Percentiles rank a stretch among this genome's conserved stretches.
These are phyloP conservation scores for Polymixis lichenea DNA, from an alignment of 2,888 invertebrate species.

Conservation along the genomic window DNA sequence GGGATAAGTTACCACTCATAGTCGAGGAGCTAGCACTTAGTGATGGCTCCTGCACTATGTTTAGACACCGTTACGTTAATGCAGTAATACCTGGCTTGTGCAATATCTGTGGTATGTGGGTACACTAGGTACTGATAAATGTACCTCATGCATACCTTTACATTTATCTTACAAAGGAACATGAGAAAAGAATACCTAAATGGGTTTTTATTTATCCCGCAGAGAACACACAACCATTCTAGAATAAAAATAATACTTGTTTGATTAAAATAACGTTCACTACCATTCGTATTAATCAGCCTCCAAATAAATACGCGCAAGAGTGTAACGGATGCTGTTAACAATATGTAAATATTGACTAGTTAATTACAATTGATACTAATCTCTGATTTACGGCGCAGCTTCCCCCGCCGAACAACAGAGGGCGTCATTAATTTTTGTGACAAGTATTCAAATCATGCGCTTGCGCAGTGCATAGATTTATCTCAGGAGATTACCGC, in stretches of 20 bases:
- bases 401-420: constrained; percentile 46
- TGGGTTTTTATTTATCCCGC: background rate
- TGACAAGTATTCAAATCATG: constrained; percentile 69
- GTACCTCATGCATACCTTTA: no score
- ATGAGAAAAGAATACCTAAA: background rate
- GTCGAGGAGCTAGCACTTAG: constrained; percentile 29
- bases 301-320: constrained; percentile 15
- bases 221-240: background rate
- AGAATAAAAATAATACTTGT: background rate
- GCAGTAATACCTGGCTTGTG: constrained; percentile 29
- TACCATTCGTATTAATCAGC: constrained; percentile 16
- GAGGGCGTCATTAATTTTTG: constrained; percentile 60
- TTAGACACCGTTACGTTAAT: constrained; percentile 61
- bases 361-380: constrained; percentile 68
- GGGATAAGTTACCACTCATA: constrained; percentile 13
- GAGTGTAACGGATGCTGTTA: constrained; percentile 34
- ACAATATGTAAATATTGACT: constrained; percentile 63
- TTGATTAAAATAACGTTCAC: constrained; percentile 35
- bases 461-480: constrained; percentile 65
- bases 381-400: constrained; percentile 65
- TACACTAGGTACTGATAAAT: background rate
- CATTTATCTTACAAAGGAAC: background rate
- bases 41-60: constrained; percentile 34
- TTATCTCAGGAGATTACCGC: constrained; percentile 68
- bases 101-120: background rate